Conservation (phyloP, 2,797 vertebrate genomes). For the Coregonus suidteri region DNA sequence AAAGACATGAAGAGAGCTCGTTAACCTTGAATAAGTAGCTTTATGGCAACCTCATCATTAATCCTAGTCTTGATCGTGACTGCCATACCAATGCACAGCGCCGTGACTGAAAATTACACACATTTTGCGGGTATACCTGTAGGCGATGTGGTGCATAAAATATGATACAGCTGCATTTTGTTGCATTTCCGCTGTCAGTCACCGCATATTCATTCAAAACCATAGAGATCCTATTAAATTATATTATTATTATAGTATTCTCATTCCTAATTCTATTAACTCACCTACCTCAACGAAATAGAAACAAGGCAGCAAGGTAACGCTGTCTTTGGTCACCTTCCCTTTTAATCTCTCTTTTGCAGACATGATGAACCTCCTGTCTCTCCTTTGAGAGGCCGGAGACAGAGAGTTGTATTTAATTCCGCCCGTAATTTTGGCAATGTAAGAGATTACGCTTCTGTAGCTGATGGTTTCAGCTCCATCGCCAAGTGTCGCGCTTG, state of each 20-base stretch:
- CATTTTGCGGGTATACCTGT: neutral
- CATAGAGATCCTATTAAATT: neutral
- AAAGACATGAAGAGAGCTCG: neutral
- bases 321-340: slow-evolving; percentile 10
- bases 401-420: slow-evolving; percentile 17
- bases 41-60: neutral
- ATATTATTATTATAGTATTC: neutral
- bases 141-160: neutral
- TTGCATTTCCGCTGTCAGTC: neutral
- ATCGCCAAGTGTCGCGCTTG: neutral
- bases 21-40: slow-evolving; percentile 1
- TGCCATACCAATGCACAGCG: neutral
- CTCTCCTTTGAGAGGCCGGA: slow-evolving; percentile 12
- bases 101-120: neutral
- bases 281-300: slow-evolving; percentile 19
- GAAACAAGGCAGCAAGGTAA: slow-evolving; percentile 14
- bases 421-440: slow-evolving; percentile 13
- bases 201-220: neutral
- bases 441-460: neutral
- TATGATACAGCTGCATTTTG: neutral
- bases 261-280: neutral
- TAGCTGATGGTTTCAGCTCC: neutral
- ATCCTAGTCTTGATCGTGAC: slow-evolving; percentile 3
- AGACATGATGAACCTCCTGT: slow-evolving; percentile 13
- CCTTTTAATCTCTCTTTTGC: slow-evolving; percentile 17